These are phyloP conservation scores for Potamilus streckersoni DNA, from an alignment of 1,140 invertebrate genomes.

Conservation along the genomic window DNA sequence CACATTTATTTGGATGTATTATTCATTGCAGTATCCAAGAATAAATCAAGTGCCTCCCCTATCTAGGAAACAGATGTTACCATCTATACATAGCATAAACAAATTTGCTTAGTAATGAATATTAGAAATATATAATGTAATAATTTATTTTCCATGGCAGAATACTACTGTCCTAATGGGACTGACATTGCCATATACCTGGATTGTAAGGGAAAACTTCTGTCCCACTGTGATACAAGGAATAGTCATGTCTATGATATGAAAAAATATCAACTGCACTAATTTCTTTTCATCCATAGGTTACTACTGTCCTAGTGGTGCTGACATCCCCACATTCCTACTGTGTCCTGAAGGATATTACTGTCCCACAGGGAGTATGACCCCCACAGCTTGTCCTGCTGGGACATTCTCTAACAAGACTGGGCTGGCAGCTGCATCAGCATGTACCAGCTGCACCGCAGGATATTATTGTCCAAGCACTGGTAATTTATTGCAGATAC, in stretches of 20 bases:
- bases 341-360: constrained; percentile 57
- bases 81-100: too few relatives aligned
- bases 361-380: constrained; percentile 50
- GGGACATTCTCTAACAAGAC: constrained; percentile 60
- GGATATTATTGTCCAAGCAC: constrained; percentile 60
- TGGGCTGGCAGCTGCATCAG: constrained; percentile 40
- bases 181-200: constrained; percentile 45
- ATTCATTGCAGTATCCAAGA: too few relatives aligned
- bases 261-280: too few relatives aligned
- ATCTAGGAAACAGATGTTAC: too few relatives aligned
- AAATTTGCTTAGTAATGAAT: too few relatives aligned
- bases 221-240: constrained; percentile 49
- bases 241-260: constrained; percentile 43
- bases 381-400: constrained; percentile 48
- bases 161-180: constrained; percentile 55
- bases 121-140: too few relatives aligned
- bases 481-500: constrained; percentile 37
- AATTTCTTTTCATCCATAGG: constrained; percentile 29
- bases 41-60: too few relatives aligned
- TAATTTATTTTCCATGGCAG: constrained; percentile 33
- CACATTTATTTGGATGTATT: too few relatives aligned
- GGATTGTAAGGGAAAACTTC: constrained; percentile 55
- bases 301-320: constrained; percentile 58
- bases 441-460: constrained; percentile 51
- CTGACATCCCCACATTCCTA: constrained; percentile 48